phyloP scores from a whole-genome alignment of 2,113 vertebrate species.

The Recurvirostra avosetta region DNA sequence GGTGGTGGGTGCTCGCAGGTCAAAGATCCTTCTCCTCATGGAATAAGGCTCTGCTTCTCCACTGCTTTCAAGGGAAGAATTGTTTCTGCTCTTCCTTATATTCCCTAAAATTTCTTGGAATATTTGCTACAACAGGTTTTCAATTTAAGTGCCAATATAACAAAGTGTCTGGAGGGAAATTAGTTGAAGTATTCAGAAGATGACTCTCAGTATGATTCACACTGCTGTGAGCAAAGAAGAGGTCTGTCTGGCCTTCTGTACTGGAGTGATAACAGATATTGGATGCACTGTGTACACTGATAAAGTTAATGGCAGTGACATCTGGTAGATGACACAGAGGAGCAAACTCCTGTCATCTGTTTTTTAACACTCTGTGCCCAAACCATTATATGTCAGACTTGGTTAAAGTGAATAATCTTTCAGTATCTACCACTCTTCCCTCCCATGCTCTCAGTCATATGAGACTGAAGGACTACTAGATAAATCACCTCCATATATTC shows the following conservation, averaged over 20 bases:
- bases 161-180: slow-evolving; percentile 38
- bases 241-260: slow-evolving; percentile 43
- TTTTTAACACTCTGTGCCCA: slow-evolving; percentile 30
- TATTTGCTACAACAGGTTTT: slow-evolving; percentile 13
- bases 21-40: background rate
- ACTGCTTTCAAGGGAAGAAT: background rate
- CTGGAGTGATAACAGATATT: slow-evolving; percentile 43
- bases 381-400: slow-evolving; percentile 48
- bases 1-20: background rate
- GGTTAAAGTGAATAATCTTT: slow-evolving; percentile 37
- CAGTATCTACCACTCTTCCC: background rate
- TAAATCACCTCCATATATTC: background rate
- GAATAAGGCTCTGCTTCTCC: background rate
- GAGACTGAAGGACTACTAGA: slow-evolving; percentile 8
- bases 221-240: slow-evolving; percentile 17
- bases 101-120: background rate
- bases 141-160: slow-evolving; percentile 32
- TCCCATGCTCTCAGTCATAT: background rate
- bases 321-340: slow-evolving; percentile 34
- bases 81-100: background rate
- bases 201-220: slow-evolving; percentile 53
- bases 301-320: slow-evolving; percentile 54
- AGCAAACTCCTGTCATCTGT: slow-evolving; percentile 38
- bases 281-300: slow-evolving; percentile 34
- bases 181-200: slow-evolving; percentile 26